Conservation (phyloP, 1,140 invertebrate species). For the Drosophila rhopaloa region DNA sequence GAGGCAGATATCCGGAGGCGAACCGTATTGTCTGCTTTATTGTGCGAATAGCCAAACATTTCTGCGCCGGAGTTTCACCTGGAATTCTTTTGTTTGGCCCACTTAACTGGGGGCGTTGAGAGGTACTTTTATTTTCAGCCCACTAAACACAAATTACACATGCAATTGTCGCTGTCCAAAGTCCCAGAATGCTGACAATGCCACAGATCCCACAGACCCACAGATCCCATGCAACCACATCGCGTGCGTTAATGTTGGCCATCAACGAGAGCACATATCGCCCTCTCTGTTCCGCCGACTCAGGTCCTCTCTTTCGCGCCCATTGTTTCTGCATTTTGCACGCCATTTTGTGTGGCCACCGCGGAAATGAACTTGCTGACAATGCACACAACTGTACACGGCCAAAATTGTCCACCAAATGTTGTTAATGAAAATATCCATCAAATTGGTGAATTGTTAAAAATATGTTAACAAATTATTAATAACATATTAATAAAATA, state of each 20-base stretch:
- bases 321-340: slow-evolving; percentile 40
- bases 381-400: slow-evolving; percentile 29
- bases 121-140: slow-evolving; percentile 30
- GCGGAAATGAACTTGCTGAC: slow-evolving; percentile 52
- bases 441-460: too few relatives aligned
- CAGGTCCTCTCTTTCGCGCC: background rate
- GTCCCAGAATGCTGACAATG: slow-evolving; percentile 17
- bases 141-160: slow-evolving; percentile 53
- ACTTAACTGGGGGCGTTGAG: slow-evolving; percentile 7
- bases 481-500: too few relatives aligned
- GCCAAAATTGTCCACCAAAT: background rate
- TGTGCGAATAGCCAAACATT: background rate
- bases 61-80: slow-evolving; percentile 10
- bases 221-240: slow-evolving; percentile 14
- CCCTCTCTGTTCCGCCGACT: background rate
- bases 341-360: slow-evolving; percentile 51
- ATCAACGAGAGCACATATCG: slow-evolving; percentile 16
- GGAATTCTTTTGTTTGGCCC: slow-evolving; percentile 20
- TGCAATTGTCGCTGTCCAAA: slow-evolving; percentile 45
- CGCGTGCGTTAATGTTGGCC: slow-evolving; percentile 45
- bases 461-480: background rate
- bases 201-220: slow-evolving; percentile 34
- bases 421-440: too few relatives aligned
- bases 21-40: slow-evolving; percentile 3
- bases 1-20: background rate